Conservation (phyloP, 1,140 invertebrate species). For the Bombus polaris region DNA sequence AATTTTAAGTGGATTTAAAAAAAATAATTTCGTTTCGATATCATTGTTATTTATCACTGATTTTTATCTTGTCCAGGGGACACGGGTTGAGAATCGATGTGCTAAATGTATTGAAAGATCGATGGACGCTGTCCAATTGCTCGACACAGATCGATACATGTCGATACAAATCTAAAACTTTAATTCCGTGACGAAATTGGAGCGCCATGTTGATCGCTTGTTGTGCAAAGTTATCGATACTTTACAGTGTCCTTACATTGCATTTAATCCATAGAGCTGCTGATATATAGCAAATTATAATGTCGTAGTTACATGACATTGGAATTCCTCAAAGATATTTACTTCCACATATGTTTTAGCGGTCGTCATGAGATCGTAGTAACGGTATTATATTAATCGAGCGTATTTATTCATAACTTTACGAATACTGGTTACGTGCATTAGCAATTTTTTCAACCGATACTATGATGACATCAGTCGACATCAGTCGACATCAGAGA, state of each 20-base stretch:
- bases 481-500: not conserved
- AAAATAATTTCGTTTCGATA: not conserved
- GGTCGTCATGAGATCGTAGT: not conserved
- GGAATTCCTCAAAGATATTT: slow-evolving; percentile 3
- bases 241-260: slow-evolving; percentile 14
- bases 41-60: not conserved
- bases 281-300: not conserved
- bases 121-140: slow-evolving; percentile 47
- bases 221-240: slow-evolving; percentile 46
- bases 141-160: slow-evolving; percentile 42
- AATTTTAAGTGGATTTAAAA: not conserved
- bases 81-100: slow-evolving; percentile 18
- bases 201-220: slow-evolving; percentile 25
- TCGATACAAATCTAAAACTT: slow-evolving; percentile 33
- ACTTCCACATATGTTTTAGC: not conserved
- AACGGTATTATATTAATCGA: not conserved
- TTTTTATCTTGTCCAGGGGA: not conserved
- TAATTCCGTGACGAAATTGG: slow-evolving; percentile 49
- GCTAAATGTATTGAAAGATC: slow-evolving; percentile 34
- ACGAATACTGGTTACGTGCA: not conserved
- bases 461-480: not conserved
- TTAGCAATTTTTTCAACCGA: too few relatives aligned
- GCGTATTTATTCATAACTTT: not conserved
- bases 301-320: not conserved
- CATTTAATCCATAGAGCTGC: not conserved